phyloP scores from a whole-genome alignment of 2,888 invertebrate species.

The Iselma pallidipennis region DNA sequence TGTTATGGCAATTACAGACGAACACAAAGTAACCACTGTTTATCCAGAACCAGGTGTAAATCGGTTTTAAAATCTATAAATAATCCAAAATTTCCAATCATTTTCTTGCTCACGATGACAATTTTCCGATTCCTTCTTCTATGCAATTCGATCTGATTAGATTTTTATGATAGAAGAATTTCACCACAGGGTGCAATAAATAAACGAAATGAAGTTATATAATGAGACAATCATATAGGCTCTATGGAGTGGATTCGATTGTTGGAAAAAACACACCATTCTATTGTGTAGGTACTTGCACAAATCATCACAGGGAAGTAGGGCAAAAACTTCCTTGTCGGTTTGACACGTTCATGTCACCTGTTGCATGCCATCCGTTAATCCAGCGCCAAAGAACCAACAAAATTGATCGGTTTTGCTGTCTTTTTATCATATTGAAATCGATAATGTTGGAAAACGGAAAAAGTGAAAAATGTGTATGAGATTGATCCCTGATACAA shows the following conservation, averaged over 20 bases:
- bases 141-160: too few relatives aligned
- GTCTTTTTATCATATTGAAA: too few relatives aligned
- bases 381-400: background rate
- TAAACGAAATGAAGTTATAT: background rate
- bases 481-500: too few relatives aligned
- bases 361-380: conserved; percentile 28
- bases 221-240: background rate
- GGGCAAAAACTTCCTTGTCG: conserved; percentile 14
- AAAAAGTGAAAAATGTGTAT: too few relatives aligned
- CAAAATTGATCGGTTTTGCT: too few relatives aligned
- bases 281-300: background rate
- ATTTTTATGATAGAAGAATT: too few relatives aligned
- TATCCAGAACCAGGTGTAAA: background rate
- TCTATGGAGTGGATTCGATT: background rate
- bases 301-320: conserved; percentile 10
- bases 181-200: too few relatives aligned
- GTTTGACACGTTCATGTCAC: conserved; percentile 30
- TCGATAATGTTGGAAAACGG: too few relatives aligned
- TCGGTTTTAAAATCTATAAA: too few relatives aligned
- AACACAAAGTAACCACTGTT: background rate
- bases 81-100: background rate
- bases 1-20: background rate
- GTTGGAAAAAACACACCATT: background rate
- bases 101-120: too few relatives aligned
- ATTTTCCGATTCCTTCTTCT: too few relatives aligned